Base-by-base conservation (phyloP, 2,113 vertebrate species). In the Aphelocoma coerulescens region DNA sequence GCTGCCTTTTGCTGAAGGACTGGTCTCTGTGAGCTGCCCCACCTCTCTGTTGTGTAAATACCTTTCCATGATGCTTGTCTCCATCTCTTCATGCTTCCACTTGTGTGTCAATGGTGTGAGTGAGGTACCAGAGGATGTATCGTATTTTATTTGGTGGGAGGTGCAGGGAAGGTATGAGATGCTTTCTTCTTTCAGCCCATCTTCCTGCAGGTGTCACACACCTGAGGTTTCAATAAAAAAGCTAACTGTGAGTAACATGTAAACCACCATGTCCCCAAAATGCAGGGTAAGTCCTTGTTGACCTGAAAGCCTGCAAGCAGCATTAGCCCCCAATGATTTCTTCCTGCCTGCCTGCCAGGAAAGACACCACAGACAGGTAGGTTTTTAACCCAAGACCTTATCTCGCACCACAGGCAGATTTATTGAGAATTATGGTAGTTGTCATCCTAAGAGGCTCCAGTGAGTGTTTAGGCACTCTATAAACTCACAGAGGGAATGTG, bases 1-100 rank as follows among this genome's bases (percentile, higher is more conserved):
- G 5, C 3, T 2, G 4, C 16, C 33, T 85, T 85, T 67, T 32
- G 62, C 62, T 24, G 58, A 62, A 13, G 33, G 20, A 15, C 8
- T 0, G 0, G 12, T 13, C 9, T 33, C 10, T 0, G 1, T 12
- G 62, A 75, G 24, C 67, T 86, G 41, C 39, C 19, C 18, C 44
- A 4, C 72, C 19, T 54, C 10, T 57, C 55, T 26, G 28, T 13
- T 66, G 11, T 15, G 37, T 11, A 62, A 63, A 54, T 3, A 32
- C 5, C 23, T 91, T 66, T 61, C 62, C 37, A 20, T 14, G 59
- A 7, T 11, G n/a, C 15, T 68, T 82, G 52, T 44, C 41, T 90
- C 62, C 21, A 55, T 39, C 39, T 59, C 33, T 48, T 39, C 24
- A 2, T 2, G 2, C n/a, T 85, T 72, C 52, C 3, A 2, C 23